These are phyloP conservation scores for Chrysemys picta DNA, from an alignment of 2,113 vertebrate species.

Conservation along the genomic window DNA sequence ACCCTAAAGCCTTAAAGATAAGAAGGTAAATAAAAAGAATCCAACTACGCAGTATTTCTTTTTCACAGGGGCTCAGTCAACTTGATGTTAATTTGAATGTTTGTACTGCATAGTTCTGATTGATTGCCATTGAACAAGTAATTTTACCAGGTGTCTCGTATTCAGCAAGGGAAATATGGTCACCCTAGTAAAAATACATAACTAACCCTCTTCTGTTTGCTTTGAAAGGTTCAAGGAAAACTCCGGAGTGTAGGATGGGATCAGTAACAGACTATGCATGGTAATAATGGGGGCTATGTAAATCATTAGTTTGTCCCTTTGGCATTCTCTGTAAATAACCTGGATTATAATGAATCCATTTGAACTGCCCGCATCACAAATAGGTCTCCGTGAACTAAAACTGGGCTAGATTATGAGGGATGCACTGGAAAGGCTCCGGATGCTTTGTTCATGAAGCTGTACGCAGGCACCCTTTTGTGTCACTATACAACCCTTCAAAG, in stretches of 20 bases:
- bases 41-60: no score
- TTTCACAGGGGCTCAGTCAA: no score
- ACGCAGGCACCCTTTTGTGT: background rate
- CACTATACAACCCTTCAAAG: background rate
- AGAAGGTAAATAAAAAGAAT: no score
- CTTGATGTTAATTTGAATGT: no score
- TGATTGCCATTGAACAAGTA: no score
- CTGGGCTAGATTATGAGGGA: background rate
- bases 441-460: background rate
- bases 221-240: background rate
- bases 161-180: no score
- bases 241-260: background rate
- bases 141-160: no score
- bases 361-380: background rate
- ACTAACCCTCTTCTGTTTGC: background rate
- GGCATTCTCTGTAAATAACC: background rate
- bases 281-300: background rate
- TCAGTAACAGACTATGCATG: background rate
- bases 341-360: background rate
- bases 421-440: background rate
- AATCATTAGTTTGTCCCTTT: background rate
- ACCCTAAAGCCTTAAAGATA: no score
- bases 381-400: background rate
- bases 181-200: background rate
- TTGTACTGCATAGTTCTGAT: no score